A percentile compares a stretch with the other conserved stretches of the same genome.
Conservation (phyloP, 2,888 invertebrate genomes). For the Antheraea yamamai region DNA sequence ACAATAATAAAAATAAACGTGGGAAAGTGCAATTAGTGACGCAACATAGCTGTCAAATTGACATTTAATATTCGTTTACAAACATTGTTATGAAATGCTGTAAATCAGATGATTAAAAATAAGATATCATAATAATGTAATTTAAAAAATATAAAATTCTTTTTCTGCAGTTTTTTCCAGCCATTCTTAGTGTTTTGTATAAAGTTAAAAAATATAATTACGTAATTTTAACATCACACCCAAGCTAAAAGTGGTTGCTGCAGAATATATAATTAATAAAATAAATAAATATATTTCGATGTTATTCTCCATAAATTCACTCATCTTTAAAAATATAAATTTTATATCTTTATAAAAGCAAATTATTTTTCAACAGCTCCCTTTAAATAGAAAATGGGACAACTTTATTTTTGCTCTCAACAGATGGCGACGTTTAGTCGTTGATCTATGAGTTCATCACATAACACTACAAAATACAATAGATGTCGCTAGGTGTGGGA, state of each 20-base stretch:
- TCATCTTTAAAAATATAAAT: no score
- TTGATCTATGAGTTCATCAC: neutral
- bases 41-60: conserved; percentile 40
- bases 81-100: neutral
- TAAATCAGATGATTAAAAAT: neutral
- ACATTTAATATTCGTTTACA: conserved; percentile 17
- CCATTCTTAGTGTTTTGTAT: neutral
- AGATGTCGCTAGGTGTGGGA: neutral
- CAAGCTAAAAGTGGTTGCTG: neutral
- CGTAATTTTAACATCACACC: neutral
- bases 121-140: neutral
- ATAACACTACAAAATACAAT: neutral
- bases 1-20: conserved; percentile 41
- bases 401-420: neutral
- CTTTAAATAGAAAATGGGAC: neutral
- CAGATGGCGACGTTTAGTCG: neutral
- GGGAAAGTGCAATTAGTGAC: conserved; percentile 56
- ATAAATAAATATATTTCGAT: no score
- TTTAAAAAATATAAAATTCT: neutral
- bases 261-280: neutral
- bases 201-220: neutral
- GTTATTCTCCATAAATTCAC: no score
- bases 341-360: no score
- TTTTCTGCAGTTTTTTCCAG: neutral
- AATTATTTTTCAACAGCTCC: no score